A percentile compares a stretch with the other conserved stretches of the same genome.
phyloP scores from a whole-genome alignment of 2,888 invertebrate genomes.

The Aleiodes testaceus region DNA sequence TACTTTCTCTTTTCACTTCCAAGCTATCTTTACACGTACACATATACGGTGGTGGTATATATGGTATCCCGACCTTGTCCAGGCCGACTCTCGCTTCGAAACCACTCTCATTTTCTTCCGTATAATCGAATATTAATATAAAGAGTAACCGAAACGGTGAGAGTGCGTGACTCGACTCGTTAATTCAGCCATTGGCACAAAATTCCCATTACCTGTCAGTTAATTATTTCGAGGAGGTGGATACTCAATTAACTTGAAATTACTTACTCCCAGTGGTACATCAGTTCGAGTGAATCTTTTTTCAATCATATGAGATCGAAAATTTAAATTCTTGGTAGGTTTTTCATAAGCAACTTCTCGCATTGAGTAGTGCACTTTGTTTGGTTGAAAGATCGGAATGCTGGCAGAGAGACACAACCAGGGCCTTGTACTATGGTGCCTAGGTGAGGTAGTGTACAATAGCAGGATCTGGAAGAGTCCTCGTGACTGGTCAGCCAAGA shows the following conservation, averaged over 20 bases:
- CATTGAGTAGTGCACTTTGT: no score
- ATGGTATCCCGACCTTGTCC: slow-evolving; percentile 61
- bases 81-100: slow-evolving; percentile 52
- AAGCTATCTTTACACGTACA: slow-evolving; percentile 19
- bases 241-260: slow-evolving; percentile 1
- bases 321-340: no score
- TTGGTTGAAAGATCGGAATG: neutral
- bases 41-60: slow-evolving; percentile 25
- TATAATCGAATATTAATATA: slow-evolving; percentile 52
- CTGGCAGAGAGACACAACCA: neutral
- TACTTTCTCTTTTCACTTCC: slow-evolving; percentile 29
- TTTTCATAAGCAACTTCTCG: no score
- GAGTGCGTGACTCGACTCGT: slow-evolving; percentile 13
- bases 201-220: neutral
- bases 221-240: slow-evolving; percentile 21
- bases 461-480: slow-evolving; percentile 49
- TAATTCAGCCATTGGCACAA: neutral
- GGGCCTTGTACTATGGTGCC: slow-evolving; percentile 30
- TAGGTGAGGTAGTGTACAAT: slow-evolving; percentile 44
- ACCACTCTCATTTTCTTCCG: slow-evolving; percentile 66
- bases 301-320: no score
- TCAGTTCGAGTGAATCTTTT: no score
- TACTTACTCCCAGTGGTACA: neutral
- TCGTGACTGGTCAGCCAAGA: slow-evolving; percentile 51
- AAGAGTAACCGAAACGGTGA: slow-evolving; percentile 7